Evolutionary conservation across 2,888 invertebrate genomes (phyloP).

Genomic region (Papilio demoleus): DNA sequence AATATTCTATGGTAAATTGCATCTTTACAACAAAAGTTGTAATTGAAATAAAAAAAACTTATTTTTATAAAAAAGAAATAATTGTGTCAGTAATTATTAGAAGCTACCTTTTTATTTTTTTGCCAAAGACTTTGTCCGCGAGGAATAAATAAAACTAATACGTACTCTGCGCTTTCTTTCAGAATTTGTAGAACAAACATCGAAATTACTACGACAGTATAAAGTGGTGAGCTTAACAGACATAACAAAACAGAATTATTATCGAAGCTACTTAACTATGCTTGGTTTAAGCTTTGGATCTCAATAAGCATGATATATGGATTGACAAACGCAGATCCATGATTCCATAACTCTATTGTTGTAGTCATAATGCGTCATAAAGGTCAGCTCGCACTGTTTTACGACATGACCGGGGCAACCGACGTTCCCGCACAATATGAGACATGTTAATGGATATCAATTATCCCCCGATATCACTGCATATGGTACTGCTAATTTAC

Average conservation of each 20-base stretch:
- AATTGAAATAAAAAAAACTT: too few relatives aligned
- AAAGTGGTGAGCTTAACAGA: too few relatives aligned
- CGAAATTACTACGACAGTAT: too few relatives aligned
- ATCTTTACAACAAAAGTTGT: too few relatives aligned
- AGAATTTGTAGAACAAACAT: too few relatives aligned
- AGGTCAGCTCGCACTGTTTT: slow-evolving; percentile 30
- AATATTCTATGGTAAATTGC: too few relatives aligned
- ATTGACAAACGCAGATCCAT: slow-evolving; percentile 24
- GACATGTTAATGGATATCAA: slow-evolving; percentile 28
- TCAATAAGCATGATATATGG: slow-evolving; percentile 23
- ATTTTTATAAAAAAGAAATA: too few relatives aligned
- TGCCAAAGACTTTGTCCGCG: too few relatives aligned
- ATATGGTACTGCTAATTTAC: neutral
- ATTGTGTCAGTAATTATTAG: too few relatives aligned
- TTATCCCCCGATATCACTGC: slow-evolving; percentile 16
- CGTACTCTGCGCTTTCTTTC: too few relatives aligned
- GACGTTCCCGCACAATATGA: slow-evolving; percentile 25
- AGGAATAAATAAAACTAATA: too few relatives aligned
- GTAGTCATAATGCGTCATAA: slow-evolving; percentile 32
- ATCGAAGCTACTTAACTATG: neutral
- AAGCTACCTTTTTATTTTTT: too few relatives aligned
- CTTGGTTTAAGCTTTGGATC: neutral
- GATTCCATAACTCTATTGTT: slow-evolving; percentile 37
- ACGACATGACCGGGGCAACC: slow-evolving; percentile 24
- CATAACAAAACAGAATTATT: neutral